Conservation (phyloP, 1,140 invertebrate species). For the Zaprionus lachaisei region DNA sequence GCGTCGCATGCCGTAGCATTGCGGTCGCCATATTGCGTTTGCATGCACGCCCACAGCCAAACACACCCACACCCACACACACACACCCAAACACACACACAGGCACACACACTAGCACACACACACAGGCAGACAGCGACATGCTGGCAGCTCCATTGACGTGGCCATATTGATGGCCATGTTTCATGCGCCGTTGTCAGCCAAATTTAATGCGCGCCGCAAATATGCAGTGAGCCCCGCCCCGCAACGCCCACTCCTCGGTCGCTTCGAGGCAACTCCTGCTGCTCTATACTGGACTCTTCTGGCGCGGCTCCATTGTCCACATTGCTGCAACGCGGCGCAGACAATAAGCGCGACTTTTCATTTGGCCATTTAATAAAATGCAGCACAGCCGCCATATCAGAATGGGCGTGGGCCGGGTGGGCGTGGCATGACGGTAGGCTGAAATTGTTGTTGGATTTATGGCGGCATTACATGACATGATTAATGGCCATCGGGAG, state of each 20-base stretch:
- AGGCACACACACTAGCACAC: conserved; percentile 12
- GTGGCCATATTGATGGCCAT: conserved; percentile 77
- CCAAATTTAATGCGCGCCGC: conserved; percentile 81
- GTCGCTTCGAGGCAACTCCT: background rate
- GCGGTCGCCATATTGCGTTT: conserved; percentile 84
- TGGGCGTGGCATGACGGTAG: background rate
- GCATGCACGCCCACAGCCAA: conserved; percentile 78
- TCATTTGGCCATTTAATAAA: conserved; percentile 82
- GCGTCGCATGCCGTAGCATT: conserved; percentile 68
- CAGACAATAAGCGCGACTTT: conserved; percentile 78
- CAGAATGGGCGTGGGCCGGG: conserved; percentile 9
- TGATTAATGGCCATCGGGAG: conserved; percentile 65
- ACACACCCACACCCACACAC: conserved; percentile 44
- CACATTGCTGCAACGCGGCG: conserved; percentile 29
- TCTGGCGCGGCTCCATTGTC: conserved; percentile 18
- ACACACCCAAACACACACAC: conserved; percentile 22
- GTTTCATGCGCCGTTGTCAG: conserved; percentile 80
- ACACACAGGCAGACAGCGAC: conserved; percentile 13
- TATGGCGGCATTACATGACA: conserved; percentile 81
- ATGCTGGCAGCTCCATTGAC: conserved; percentile 50
- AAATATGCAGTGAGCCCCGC: conserved; percentile 65
- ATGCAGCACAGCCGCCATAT: conserved; percentile 61
- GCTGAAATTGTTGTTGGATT: conserved; percentile 78
- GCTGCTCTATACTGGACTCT: conserved; percentile 2
- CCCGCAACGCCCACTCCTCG: background rate